Evolutionary conservation across 1,140 invertebrate species (phyloP).

Genomic region (Psix sp.): DNA sequence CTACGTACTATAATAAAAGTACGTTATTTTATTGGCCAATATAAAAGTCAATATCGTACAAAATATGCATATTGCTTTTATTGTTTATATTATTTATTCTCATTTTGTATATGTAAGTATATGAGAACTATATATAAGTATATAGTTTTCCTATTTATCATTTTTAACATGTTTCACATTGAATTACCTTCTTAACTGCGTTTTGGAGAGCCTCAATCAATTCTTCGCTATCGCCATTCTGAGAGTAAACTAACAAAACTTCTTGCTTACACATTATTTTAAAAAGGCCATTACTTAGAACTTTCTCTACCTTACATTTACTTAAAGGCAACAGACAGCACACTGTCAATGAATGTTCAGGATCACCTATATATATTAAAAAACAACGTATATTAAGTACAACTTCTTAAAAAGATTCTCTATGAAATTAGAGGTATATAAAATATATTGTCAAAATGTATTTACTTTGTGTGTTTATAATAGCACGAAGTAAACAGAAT

Average conservation of each 20-base stretch:
- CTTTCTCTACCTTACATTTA: constrained; percentile 79
- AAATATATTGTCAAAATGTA: too few relatives aligned
- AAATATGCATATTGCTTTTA: too few relatives aligned
- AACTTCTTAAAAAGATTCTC: too few relatives aligned
- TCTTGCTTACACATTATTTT: constrained; percentile 79
- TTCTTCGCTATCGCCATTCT: constrained; percentile 76
- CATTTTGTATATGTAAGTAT: too few relatives aligned
- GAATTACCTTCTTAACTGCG: constrained; percentile 78
- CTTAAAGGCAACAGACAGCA: constrained; percentile 80
- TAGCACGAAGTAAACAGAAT: too few relatives aligned
- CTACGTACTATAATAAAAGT: background rate
- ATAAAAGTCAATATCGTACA: too few relatives aligned
- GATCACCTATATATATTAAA: constrained; percentile 62
- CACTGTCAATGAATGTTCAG: constrained; percentile 78
- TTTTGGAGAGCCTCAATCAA: constrained; percentile 79
- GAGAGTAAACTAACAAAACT: constrained; percentile 78
- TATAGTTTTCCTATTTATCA: background rate
- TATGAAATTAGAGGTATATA: too few relatives aligned
- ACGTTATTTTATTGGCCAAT: too few relatives aligned
- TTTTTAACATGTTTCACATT: constrained; percentile 3
- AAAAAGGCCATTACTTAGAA: constrained; percentile 78
- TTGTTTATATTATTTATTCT: background rate
- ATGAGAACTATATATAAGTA: too few relatives aligned
- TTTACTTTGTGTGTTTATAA: too few relatives aligned
- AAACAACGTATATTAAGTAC: too few relatives aligned